These are phyloP conservation scores for Phyllopteryx taeniolatus DNA, from an alignment of 2,113 vertebrate genomes.

Conservation along the genomic window DNA sequence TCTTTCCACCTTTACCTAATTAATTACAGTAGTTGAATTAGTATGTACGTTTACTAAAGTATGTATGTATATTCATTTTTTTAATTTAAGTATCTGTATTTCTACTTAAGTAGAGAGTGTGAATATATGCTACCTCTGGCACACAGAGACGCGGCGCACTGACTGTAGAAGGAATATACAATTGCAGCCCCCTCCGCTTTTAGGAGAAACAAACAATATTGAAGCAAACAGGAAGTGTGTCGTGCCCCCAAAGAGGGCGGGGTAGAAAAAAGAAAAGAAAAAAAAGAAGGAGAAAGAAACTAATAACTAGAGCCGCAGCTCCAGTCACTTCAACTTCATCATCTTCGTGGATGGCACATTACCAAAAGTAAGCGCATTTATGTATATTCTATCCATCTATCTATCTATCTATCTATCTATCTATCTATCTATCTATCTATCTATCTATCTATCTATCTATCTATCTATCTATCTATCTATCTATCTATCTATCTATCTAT, in stretches of 20 bases:
- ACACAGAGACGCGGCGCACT: no score
- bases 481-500: not conserved
- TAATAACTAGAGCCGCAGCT: not conserved
- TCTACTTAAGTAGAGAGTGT: no score
- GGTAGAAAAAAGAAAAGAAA: no score
- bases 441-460: not conserved
- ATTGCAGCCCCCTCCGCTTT: not conserved
- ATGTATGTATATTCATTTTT: no score
- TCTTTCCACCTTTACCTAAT: no score
- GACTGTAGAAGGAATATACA: not conserved
- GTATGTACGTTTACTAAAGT: no score
- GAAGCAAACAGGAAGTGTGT: not conserved
- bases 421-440: not conserved
- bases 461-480: not conserved
- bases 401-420: not conserved
- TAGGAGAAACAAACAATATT: not conserved
- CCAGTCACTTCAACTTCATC: not conserved
- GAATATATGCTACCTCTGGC: no score
- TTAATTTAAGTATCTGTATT: no score
- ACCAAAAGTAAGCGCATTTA: not conserved
- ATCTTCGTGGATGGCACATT: not conserved
- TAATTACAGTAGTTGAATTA: no score
- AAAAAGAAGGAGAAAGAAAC: not conserved
- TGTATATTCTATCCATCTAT: not conserved
- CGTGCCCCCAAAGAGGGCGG: not conserved